phyloP scores from a whole-genome alignment of 2,113 vertebrate species.

The Falcunculus frontatus region DNA sequence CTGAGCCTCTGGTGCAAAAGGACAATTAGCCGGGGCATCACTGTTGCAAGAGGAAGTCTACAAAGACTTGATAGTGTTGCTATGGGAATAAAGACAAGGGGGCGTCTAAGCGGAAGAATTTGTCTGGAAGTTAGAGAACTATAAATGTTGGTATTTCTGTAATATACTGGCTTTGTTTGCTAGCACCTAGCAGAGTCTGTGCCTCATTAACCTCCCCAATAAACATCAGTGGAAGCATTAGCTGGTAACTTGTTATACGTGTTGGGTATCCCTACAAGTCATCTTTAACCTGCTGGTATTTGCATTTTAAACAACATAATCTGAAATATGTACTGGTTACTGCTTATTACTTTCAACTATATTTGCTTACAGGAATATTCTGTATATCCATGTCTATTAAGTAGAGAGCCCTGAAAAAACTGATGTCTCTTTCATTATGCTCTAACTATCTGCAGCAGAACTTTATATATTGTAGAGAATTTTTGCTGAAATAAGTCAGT shows the following conservation, averaged over 20 bases:
- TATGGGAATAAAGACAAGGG: too few species aligned
- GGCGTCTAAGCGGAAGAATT: too few species aligned
- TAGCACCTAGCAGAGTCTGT: too few species aligned
- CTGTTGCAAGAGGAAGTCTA: too few species aligned
- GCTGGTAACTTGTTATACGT: background rate
- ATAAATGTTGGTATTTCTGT: too few species aligned
- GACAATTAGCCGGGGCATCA: too few species aligned
- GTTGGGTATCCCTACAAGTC: background rate
- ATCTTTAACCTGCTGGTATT: background rate
- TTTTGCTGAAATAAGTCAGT: constrained; percentile 7
- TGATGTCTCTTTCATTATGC: background rate
- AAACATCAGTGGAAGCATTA: background rate
- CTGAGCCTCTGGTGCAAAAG: too few species aligned
- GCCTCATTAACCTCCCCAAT: too few species aligned
- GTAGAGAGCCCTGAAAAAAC: background rate
- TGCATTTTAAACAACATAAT: background rate
- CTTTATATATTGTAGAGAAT: background rate
- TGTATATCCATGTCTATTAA: background rate
- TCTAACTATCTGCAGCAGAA: background rate
- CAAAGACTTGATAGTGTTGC: too few species aligned
- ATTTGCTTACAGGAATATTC: background rate
- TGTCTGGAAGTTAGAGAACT: too few species aligned
- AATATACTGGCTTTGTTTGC: too few species aligned
- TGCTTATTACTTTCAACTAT: background rate
- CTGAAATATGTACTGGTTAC: background rate